Conservation (phyloP, 2,113 vertebrate species). For the Trinectes maculatus region DNA sequence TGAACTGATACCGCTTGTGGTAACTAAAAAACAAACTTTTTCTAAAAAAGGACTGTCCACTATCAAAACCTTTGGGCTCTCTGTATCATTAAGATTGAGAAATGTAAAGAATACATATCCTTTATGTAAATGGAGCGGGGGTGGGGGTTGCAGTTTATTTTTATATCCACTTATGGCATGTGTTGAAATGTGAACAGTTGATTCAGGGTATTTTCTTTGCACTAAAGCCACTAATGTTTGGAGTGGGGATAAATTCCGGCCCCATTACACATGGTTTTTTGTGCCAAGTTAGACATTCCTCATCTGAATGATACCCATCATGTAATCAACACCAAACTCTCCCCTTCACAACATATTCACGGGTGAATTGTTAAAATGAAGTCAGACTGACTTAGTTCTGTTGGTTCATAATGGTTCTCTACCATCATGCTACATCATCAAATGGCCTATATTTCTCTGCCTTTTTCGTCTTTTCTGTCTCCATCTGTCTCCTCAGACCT, state of each 20-base stretch:
- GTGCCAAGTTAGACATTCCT: constrained; percentile 15
- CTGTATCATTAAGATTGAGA: neutral
- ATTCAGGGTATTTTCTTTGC: neutral
- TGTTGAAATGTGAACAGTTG: constrained; percentile 25
- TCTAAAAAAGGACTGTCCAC: too few species aligned
- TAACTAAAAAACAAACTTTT: too few species aligned
- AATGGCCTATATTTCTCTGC: constrained; percentile 1
- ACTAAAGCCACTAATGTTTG: neutral
- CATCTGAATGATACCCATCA: neutral
- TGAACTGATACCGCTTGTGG: too few species aligned
- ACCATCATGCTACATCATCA: neutral
- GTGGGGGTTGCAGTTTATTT: constrained; percentile 13
- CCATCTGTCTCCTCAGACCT: too few species aligned
- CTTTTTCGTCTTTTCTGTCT: neutral
- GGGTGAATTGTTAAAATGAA: neutral
- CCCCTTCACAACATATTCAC: constrained; percentile 2
- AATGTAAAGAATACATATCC: neutral
- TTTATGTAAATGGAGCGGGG: too few species aligned
- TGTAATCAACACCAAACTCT: constrained; percentile 20
- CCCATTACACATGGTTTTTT: constrained; percentile 24
- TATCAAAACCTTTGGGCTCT: neutral
- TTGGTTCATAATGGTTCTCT: neutral
- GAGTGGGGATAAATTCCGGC: constrained; percentile 22
- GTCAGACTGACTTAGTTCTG: neutral
- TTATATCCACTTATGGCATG: constrained; percentile 22